Evolutionary conservation across 2,888 invertebrate species (phyloP), one percentile per base, ranked within the genome.

Genomic region (Cheilosia vernalis): DNA sequence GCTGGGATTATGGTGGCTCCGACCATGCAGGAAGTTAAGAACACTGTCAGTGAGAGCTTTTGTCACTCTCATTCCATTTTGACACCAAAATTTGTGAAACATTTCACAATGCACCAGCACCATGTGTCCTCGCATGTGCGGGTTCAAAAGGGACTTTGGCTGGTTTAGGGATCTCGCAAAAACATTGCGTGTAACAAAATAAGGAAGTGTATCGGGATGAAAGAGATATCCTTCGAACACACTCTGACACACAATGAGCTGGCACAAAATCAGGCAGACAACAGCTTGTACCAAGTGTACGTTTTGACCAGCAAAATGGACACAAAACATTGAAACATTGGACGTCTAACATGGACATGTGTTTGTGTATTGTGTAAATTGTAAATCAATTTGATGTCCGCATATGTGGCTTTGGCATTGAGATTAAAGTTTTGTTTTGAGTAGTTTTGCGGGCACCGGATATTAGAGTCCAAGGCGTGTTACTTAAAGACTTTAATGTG

Each of bases 161-260:
- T 66, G 17, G 53, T 44, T 77, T 61, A 61, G 77, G 69, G 69
- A 69, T 63, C 69, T 77, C 13, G 6, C 30, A 61, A 77, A 69
- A 69, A 61, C 60, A 60, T 37, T 19, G 44, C 44, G 19, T 63
- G 17, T 37, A 49, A 61, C 77, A 61, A 55, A 55, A 47, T 40
- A 47, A 69, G 55, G 77, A 63, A 53, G 53, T 61, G 67, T 60
- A 27, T 10, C 53, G 42, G 58, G 24, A 61, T 78, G 67, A 44
- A 44, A 47, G 33, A 61, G 61, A 53, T 58, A 76, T 55, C 17
- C 60, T 4, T 15, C 21, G 42, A 33, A 61, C 67, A 74, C 24
- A 30, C 6, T 55, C 17, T 7, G 33, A 30, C 15, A 21, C 15
- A 7, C 15, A 17, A 55, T 27, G 10, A n/a, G 44, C 47, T 63